These are phyloP conservation scores for Megathymus violae DNA, from an alignment of 1,140 invertebrate species.

Conservation along the genomic window DNA sequence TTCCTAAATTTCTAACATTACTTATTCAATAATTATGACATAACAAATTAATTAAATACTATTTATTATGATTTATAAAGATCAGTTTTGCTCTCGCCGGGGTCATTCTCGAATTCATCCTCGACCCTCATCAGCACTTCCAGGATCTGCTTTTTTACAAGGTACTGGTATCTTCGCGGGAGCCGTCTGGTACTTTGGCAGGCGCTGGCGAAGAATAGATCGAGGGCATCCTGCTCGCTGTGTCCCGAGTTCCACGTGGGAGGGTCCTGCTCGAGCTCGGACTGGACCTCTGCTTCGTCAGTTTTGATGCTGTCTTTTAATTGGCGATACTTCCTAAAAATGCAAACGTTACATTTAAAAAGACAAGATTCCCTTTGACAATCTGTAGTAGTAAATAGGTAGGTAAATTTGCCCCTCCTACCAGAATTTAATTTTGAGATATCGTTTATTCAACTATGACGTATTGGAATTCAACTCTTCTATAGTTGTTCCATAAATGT, in stretches of 20 bases:
- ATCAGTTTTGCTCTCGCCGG: slow-evolving; percentile 8
- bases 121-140: slow-evolving; percentile 63
- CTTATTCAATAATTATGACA: no score
- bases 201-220: slow-evolving; percentile 75
- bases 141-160: slow-evolving; percentile 63
- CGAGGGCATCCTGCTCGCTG: slow-evolving; percentile 57
- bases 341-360: background rate
- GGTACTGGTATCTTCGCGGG: slow-evolving; percentile 52
- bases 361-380: no score
- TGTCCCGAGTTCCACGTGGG: slow-evolving; percentile 46
- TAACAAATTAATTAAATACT: no score
- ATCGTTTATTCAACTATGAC: no score
- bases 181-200: slow-evolving; percentile 69
- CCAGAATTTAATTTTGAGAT: no score
- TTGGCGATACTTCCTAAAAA: slow-evolving; percentile 54
- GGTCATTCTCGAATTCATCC: slow-evolving; percentile 52
- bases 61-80: slow-evolving; percentile 2
- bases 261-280: slow-evolving; percentile 51
- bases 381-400: no score
- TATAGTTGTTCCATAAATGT: no score
- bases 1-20: no score
- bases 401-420: no score
- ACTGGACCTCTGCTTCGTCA: slow-evolving; percentile 54
- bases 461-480: no score
- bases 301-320: slow-evolving; percentile 54